Base-by-base conservation (phyloP, 1,140 invertebrate genomes). In the Portunus trituberculatus region DNA sequence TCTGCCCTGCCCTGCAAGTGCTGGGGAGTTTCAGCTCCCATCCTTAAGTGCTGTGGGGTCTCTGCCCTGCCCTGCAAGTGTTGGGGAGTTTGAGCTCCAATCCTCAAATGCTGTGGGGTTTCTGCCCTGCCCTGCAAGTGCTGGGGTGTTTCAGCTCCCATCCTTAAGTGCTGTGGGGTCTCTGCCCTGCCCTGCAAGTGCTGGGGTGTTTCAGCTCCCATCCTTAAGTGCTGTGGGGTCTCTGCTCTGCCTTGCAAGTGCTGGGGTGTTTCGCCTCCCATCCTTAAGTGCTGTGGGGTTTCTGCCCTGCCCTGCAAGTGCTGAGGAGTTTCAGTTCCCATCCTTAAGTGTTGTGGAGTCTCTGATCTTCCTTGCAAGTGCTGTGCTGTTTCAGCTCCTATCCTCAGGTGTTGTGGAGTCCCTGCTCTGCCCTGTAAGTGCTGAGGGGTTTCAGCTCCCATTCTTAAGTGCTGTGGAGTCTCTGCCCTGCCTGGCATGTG, bases 111-210 rank as follows among this genome's bases (percentile, higher is more conserved):
- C 82, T 93, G 92, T 12, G 92, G 92, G 28, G 92, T 93, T 39
- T 93, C 92, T 48, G 76, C 76, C 16, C 92, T 45, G 28, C 20
- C 76, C n/a, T 84, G 92, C 16, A 46, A 6, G 39, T 84, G 92
- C 32, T 93, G 92, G 12, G 92, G 92, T 48, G 92, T 93, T 45
- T 93, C 92, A 14, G 92, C 32, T 7, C 92, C 92, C 46, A 52
- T 39, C n/a, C 92, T 59, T 0, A 95, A 90, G 92, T 95, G 94
- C 46, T 95, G 94, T 59, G 94, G 89, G 39, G 94, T 95, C 76
- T 95, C 94, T 28, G 90, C 94, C n/a, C 89, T 39, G 59, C 91
- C n/a, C 14, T 46, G 90, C 12, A 89, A 86, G 32, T 94, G 93
- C 45, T 94, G 93, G n/a, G 93, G 86, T 4, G 93, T 94, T 76